Evolutionary conservation across 2,888 invertebrate species (phyloP), one percentile per base, ranked within the genome.

Genomic region (Drosophila tripunctata): DNA sequence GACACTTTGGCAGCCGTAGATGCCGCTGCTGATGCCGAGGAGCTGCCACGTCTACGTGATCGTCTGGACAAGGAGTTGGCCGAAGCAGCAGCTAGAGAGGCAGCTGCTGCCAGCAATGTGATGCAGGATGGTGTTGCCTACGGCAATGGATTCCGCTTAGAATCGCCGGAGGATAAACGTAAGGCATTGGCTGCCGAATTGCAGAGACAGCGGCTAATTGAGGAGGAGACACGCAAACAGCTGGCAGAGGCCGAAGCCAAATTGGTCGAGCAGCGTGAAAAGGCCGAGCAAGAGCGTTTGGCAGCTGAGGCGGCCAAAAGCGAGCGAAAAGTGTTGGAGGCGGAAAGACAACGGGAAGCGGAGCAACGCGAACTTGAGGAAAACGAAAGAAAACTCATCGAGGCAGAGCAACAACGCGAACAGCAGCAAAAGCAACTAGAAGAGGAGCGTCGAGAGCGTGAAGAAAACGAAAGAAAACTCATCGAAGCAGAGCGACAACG

Each of bases 101-200:
- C 75, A 2, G 61, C 66, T 0, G 68, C 78, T 1, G 82, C 81
- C n/a, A 78, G 68, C 1, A 85, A 88, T 61, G 82, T 75, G 12
- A 90, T 91, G 91, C 84, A 90, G 69, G 91, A 92, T 68, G 91
- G 91, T 2, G 87, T 91, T 8, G 66, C 75, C 10, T 91, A 91
- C 44, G 86, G 78, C 48, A 88, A 91, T 43, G 91, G 91, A 0
- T 88, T 89, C 51, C 90, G 92, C 0, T 62, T 91, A 30, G 84
- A 88, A 51, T 82, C 87, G 0, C 74, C 87, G n/a, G 78, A 86
- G 0, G 73, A 82, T 3, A 77, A 56, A 4, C 51, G 48, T 1
- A 65, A 62, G 31, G 75, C 65, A 6, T 38, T 82, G 24, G 90
- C 87, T n/a, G 81, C 76, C 0, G 91, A 91, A 67, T 60, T 91